Conservation (phyloP, 2,888 invertebrate species). For the Bruchidius siliquastri region DNA sequence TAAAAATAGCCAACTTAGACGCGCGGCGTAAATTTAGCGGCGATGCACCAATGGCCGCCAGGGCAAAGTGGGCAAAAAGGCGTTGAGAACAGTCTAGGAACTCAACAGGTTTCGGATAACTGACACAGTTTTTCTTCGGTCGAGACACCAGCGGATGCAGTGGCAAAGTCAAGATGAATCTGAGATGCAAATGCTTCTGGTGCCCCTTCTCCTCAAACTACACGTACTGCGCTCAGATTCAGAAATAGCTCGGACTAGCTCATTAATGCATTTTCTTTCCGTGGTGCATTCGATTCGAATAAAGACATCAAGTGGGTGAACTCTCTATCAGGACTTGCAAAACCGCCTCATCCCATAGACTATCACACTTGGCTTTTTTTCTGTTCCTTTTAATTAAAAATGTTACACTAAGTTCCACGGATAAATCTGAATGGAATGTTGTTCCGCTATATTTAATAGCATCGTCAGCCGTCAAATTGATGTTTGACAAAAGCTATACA, state of each 20-base stretch:
- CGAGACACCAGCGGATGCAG: background rate
- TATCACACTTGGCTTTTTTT: too few species aligned
- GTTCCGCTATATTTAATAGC: too few species aligned
- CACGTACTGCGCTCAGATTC: background rate
- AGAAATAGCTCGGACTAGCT: background rate
- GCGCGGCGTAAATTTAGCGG: background rate
- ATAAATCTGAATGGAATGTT: too few species aligned
- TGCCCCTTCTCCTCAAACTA: background rate
- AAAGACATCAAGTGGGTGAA: background rate
- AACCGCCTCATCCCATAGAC: too few species aligned
- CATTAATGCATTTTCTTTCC: background rate
- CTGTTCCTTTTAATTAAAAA: too few species aligned
- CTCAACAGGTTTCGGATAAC: slow-evolving; percentile 37
- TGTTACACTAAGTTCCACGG: too few species aligned
- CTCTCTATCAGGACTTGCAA: too few species aligned
- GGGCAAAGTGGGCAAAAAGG: background rate
- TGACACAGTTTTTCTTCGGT: slow-evolving; percentile 21
- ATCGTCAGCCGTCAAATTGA: too few species aligned
- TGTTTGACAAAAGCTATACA: too few species aligned
- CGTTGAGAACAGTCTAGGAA: background rate
- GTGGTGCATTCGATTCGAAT: background rate
- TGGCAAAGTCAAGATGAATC: background rate
- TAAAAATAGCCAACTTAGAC: background rate
- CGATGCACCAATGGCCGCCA: slow-evolving; percentile 3
- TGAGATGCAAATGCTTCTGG: background rate